Evolutionary conservation across 2,888 invertebrate species (phyloP), one percentile per base, ranked within the genome.

Genomic region (Scaeva pyrastri): DNA sequence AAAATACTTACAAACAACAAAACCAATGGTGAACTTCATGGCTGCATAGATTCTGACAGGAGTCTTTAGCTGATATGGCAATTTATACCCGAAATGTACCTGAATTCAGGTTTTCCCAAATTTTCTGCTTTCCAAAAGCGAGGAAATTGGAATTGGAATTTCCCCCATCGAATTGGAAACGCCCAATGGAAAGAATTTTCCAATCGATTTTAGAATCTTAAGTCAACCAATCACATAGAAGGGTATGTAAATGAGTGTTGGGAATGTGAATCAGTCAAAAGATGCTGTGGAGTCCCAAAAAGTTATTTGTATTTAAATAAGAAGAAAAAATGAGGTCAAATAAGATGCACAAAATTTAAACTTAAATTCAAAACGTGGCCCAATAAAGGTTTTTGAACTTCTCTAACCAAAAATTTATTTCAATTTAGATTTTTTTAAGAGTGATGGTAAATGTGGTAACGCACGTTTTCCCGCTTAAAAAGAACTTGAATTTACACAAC

Each of bases 11-110:
- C 85, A 72, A 41, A 62, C 68, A 72, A 79, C 45, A 31, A 76
- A 76, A 23, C 55, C 58, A 62, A 80, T 14, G 23, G 26, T 55
- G 45, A 72, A 76, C 76, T 72, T 76, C 85, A 85, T 85, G 62
- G 48, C 39, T 85, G 68, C 55, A 76, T 48, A 41, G 16, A 56
- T n/a, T 76, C 72, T 85, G 68, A 68, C 5, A 43, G 39, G 41
- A 14, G n/a, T 48, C 39, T 39, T 52, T 8, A 10, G 0, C 14
- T 52, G 50, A 48, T 14, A 19, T 52, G 19, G 23, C 36, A 11
- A 45, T 85, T 85, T 85, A 85, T 85, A 85, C 58, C 50, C 50
- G 36, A 50, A 50, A 16, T 0, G 0, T 10, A n/a, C 2, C 0
- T 31, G 26, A n/a, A 23, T 19, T 23, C 16, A n/a, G n/a, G 48